These are phyloP conservation scores for Colletes latitarsis DNA, from an alignment of 1,140 invertebrate species.

Conservation along the genomic window DNA sequence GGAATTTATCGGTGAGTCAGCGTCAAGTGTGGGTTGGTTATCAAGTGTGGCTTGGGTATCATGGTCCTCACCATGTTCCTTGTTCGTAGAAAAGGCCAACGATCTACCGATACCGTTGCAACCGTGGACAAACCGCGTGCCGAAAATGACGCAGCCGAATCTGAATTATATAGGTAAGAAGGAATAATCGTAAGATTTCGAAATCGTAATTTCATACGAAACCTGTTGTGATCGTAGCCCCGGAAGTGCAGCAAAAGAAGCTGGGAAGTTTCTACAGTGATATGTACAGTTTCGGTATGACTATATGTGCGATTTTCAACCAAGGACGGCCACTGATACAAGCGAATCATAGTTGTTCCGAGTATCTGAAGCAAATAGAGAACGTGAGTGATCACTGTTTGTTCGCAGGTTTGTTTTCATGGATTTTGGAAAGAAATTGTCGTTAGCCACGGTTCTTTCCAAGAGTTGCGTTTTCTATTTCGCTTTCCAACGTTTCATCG, in stretches of 20 bases:
- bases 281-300: conserved; percentile 97
- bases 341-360: conserved; percentile 92
- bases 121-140: conserved; percentile 92
- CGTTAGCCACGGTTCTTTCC: background rate
- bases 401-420: background rate
- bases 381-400: conserved; percentile 85
- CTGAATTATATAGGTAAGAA: conserved; percentile 93
- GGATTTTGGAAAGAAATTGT: background rate
- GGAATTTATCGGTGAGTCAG: conserved; percentile 94
- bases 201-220: conserved; percentile 33
- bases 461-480: background rate
- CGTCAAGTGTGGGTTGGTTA: too few relatives aligned
- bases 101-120: conserved; percentile 87
- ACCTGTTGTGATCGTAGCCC: conserved; percentile 83
- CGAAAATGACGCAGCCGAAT: conserved; percentile 96
- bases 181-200: too few relatives aligned
- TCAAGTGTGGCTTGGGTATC: too few relatives aligned
- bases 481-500: too few relatives aligned
- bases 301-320: conserved; percentile 96
- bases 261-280: conserved; percentile 93
- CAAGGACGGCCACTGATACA: conserved; percentile 92
- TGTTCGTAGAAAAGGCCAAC: conserved; percentile 85
- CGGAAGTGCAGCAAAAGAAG: conserved; percentile 93
- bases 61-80: background rate
- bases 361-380: conserved; percentile 95